phyloP scores from a whole-genome alignment of 2,797 vertebrate genomes.

The Oceanodroma leucorhoa region DNA sequence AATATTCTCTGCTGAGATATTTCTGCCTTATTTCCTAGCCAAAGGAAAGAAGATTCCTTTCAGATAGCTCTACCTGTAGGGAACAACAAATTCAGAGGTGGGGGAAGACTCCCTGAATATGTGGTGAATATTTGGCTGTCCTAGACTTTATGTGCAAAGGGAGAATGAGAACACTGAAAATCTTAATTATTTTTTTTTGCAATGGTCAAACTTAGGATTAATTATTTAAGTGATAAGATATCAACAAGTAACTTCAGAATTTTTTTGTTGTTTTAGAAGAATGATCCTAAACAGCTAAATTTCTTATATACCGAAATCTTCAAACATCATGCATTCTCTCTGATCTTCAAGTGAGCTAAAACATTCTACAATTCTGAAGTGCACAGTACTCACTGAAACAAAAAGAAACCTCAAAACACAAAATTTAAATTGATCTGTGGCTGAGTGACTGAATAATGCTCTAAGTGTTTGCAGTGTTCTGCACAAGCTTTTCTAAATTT shows the following conservation, averaged over 20 bases:
- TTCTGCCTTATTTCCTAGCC: background rate
- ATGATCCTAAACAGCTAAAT: background rate
- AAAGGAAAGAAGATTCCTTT: background rate
- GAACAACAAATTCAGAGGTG: accelerated
- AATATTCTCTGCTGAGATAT: background rate
- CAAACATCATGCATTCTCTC: background rate
- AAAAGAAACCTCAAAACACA: background rate
- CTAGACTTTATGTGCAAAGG: background rate
- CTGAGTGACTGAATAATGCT: background rate
- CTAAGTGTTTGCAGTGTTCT: background rate
- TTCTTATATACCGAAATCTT: background rate
- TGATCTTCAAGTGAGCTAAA: background rate
- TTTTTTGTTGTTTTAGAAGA: background rate
- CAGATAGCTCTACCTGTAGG: background rate
- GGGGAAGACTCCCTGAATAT: background rate
- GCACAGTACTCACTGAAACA: background rate
- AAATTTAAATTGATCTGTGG: constrained; percentile 6
- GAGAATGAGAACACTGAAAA: background rate
- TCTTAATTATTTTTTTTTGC: background rate
- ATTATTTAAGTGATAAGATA: background rate
- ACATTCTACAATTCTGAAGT: background rate
- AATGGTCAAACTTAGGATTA: background rate
- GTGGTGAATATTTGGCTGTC: background rate
- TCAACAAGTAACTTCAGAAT: background rate
- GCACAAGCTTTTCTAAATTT: constrained; percentile 2